These are phyloP conservation scores for Ceratosolen solmsi DNA, from an alignment of 1,140 invertebrate genomes.

Conservation along the genomic window DNA sequence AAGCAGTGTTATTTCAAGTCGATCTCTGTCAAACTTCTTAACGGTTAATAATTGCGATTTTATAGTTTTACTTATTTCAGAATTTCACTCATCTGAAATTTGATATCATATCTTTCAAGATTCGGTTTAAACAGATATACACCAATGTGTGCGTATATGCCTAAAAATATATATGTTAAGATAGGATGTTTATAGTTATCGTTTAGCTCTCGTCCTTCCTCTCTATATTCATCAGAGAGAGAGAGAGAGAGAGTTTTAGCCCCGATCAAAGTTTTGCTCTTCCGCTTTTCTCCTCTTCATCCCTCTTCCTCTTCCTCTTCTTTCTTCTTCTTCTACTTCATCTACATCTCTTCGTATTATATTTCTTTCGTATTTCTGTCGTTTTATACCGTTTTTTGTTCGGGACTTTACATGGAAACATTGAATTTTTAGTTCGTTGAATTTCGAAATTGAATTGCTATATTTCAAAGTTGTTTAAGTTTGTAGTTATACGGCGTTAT, in stretches of 20 bases:
- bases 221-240: not conserved
- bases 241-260: conserved; percentile 24
- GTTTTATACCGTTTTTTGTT: conserved; percentile 35
- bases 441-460: conserved; percentile 51
- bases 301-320: not conserved
- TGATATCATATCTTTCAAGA: not conserved
- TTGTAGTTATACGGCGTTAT: conserved; percentile 46
- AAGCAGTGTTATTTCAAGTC: not conserved
- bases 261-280: conserved; percentile 39
- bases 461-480: conserved; percentile 52
- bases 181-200: not conserved
- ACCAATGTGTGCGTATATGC: not conserved
- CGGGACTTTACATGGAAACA: conserved; percentile 50
- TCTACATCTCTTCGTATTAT: conserved; percentile 9
- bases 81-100: conserved; percentile 3
- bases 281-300: not conserved
- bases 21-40: too few relatives aligned
- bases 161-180: not conserved
- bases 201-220: not conserved
- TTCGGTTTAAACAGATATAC: not conserved
- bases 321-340: not conserved
- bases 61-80: not conserved
- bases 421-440: conserved; percentile 52
- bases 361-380: conserved; percentile 31
- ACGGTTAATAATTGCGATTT: not conserved